A percentile compares a stretch with the other conserved stretches of the same genome.
These are phyloP conservation scores for Gouania willdenowi DNA, from an alignment of 2,797 vertebrate species.

Conservation along the genomic window DNA sequence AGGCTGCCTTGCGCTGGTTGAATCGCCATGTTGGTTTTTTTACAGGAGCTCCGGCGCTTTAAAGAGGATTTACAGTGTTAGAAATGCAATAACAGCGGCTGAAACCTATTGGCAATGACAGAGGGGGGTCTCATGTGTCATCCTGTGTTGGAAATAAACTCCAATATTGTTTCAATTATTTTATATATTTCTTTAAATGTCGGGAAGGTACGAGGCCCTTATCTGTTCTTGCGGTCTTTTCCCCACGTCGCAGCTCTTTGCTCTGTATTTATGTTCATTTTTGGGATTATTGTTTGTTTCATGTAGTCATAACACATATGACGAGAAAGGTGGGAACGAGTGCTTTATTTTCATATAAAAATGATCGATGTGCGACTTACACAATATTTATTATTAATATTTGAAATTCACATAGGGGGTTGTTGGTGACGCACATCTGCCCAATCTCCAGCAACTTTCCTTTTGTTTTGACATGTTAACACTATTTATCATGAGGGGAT, in stretches of 20 bases:
- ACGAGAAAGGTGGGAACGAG: slow-evolving; percentile 49
- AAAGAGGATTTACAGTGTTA: slow-evolving; percentile 59
- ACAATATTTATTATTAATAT: slow-evolving; percentile 87
- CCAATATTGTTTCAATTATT: slow-evolving; percentile 39
- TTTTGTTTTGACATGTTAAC: slow-evolving; percentile 66
- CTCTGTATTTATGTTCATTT: slow-evolving; percentile 69
- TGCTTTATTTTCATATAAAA: slow-evolving; percentile 80
- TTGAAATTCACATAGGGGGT: slow-evolving; percentile 69
- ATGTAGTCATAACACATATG: slow-evolving; percentile 2
- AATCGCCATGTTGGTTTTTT: slow-evolving; percentile 93
- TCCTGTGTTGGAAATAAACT: background rate
- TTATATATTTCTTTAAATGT: slow-evolving; percentile 60
- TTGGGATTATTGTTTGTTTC: slow-evolving; percentile 16
- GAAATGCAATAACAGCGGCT: slow-evolving; percentile 63
- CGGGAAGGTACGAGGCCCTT: slow-evolving; percentile 80
- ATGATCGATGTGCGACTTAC: slow-evolving; percentile 44
- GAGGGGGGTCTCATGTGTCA: slow-evolving; percentile 30
- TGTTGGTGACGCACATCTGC: slow-evolving; percentile 63
- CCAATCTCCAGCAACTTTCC: slow-evolving; percentile 41
- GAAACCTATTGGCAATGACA: slow-evolving; percentile 35
- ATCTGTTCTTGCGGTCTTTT: slow-evolving; percentile 39
- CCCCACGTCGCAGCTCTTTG: slow-evolving; percentile 40
- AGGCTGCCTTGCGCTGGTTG: slow-evolving; percentile 62
- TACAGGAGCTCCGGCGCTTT: slow-evolving; percentile 57
- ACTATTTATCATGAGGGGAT: slow-evolving; percentile 8